Evolutionary conservation across 2,888 invertebrate genomes (phyloP), one percentile per base, ranked within the genome.

Genomic region (Epinotia bilunana): DNA sequence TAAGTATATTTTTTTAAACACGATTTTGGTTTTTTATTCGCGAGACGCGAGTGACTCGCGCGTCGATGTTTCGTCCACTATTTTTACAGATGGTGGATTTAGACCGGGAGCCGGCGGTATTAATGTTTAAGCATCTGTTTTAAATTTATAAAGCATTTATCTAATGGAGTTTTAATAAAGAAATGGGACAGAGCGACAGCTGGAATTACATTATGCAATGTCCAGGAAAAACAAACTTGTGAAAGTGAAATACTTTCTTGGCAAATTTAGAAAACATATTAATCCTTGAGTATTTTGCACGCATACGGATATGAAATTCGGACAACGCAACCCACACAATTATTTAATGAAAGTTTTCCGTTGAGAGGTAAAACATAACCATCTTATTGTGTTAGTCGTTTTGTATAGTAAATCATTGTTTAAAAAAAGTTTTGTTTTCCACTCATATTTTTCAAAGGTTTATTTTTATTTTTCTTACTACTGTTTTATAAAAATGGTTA

Each of bases 41-140:
- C 6, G 12, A 11, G 49, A 33, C 53, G 11, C 61, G 61, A n/a
- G 39, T 57, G 72, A 39, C 68, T 53, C 74, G 39, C 23, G 20
- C 70, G 74, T 2, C 49, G 49, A 28, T 33, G 71, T 23, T 68
- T 20, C 63, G 33, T 61, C 74, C 81, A 87, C 88, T 90, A 90
- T 90, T 90, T 90, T 88, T 87, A 88, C 84, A 83, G 83, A 83
- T 83, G 81, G 80, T 80, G 76, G 69, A 76, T 71, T 72, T 77
- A 82, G 84, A 53, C 70, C 80, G 72, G 78, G 83, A 84, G 84
- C 13, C n/a, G 72, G 13, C 9, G n/a, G 16, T 49, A 39, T 28
- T 61, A 70, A 18, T 16, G 2, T 28, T 57, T 18, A 46, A 3
- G n/a, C 57, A n/a, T 53, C 53, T 6, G 53, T n/a, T 23, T 11